These are phyloP conservation scores for Anoplius nigerrimus DNA, from an alignment of 2,888 invertebrate species.

Conservation along the genomic window DNA sequence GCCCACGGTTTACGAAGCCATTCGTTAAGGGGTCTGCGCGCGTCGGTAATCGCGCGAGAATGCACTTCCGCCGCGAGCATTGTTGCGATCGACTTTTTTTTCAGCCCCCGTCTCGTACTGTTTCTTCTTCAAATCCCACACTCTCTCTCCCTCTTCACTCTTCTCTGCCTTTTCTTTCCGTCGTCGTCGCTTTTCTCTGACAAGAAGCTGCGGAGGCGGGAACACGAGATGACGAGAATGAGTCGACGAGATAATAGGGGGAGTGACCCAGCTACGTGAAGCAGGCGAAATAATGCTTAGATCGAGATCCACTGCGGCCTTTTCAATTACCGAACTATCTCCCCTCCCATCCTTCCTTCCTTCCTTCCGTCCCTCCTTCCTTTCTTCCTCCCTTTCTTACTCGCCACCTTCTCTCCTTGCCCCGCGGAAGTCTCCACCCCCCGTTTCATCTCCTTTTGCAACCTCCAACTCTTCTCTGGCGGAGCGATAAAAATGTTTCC, in stretches of 20 bases:
- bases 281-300: constrained; percentile 62
- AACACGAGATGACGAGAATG: constrained; percentile 14
- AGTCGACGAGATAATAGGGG: constrained; percentile 57
- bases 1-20: constrained; percentile 64
- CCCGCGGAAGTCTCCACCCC: constrained; percentile 21
- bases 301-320: constrained; percentile 64
- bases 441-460: constrained; percentile 25
- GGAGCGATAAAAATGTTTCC: constrained; percentile 52
- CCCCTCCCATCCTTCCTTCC: constrained; percentile 27
- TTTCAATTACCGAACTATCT: constrained; percentile 65
- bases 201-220: constrained; percentile 20
- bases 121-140: background rate
- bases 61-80: constrained; percentile 58
- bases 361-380: constrained; percentile 17
- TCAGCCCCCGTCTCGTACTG: background rate
- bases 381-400: constrained; percentile 21
- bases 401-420: constrained; percentile 20
- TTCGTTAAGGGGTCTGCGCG: constrained; percentile 59
- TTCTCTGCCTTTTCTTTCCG: constrained; percentile 2
- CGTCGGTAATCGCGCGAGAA: constrained; percentile 63
- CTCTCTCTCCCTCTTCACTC: background rate
- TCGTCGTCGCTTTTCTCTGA: constrained; percentile 39
- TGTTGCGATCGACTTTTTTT: constrained; percentile 56
- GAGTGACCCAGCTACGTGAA: constrained; percentile 43
- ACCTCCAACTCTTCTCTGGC: constrained; percentile 24